phyloP scores from a whole-genome alignment of 2,113 vertebrate species.

The Istiophorus platypterus region DNA sequence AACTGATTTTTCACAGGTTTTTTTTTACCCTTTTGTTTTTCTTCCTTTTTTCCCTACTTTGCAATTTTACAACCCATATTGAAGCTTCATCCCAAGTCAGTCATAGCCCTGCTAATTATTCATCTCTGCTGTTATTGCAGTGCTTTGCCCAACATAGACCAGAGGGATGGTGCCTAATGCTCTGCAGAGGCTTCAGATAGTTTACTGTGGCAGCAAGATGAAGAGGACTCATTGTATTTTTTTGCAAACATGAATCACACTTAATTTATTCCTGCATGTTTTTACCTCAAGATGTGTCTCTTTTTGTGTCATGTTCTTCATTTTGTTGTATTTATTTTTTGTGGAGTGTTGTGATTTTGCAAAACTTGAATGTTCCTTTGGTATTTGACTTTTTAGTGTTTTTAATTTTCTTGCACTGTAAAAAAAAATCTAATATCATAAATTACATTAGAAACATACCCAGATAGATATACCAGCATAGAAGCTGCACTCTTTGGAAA shows the following conservation, averaged over 20 bases:
- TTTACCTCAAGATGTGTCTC: conserved; percentile 47
- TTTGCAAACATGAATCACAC: conserved; percentile 58
- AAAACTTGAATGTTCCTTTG: conserved; percentile 4
- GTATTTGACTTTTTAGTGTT: conserved; percentile 4
- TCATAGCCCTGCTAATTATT: conserved; percentile 15
- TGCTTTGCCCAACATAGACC: conserved; percentile 83
- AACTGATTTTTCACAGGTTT: background rate
- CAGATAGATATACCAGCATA: background rate
- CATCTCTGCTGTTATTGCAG: conserved; percentile 71
- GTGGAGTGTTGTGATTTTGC: conserved; percentile 18
- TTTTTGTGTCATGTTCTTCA: conserved; percentile 5
- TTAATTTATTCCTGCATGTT: conserved; percentile 72
- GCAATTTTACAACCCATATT: background rate
- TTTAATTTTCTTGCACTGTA: conserved; percentile 23
- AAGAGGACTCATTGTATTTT: conserved; percentile 44
- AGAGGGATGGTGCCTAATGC: conserved; percentile 3
- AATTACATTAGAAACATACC: conserved; percentile 15
- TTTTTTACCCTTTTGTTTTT: conserved; percentile 12
- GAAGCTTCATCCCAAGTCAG: background rate
- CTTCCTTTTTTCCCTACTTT: conserved; percentile 20
- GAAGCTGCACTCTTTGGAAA: conserved; percentile 11
- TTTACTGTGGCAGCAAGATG: conserved; percentile 35
- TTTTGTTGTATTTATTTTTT: conserved; percentile 50
- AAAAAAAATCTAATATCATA: background rate
- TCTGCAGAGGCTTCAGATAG: conserved; percentile 31